phyloP scores from a whole-genome alignment of 2,113 vertebrate species.

The Psittacula cyanocephala region DNA sequence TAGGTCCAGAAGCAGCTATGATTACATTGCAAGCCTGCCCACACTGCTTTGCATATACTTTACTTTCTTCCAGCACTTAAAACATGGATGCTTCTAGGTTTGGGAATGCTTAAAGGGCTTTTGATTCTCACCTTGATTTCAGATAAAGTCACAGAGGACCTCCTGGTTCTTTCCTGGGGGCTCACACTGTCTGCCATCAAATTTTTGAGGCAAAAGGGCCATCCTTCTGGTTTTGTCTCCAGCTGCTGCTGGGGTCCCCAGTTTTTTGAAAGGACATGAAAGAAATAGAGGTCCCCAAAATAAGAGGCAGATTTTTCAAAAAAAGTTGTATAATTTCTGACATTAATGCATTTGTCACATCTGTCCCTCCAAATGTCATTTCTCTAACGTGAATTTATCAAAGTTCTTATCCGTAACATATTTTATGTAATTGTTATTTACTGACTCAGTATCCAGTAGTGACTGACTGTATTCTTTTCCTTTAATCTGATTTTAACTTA shows the following conservation, averaged over 20 bases:
- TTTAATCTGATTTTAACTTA: slow-evolving; percentile 13
- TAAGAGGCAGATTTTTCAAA: background rate
- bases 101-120: background rate
- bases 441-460: background rate
- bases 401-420: background rate
- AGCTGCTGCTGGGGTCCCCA: background rate
- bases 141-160: background rate
- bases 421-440: background rate
- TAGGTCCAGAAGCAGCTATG: too few relatives aligned
- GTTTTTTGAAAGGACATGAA: background rate
- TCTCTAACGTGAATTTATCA: background rate
- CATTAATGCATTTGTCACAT: background rate
- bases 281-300: background rate
- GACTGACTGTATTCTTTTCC: background rate
- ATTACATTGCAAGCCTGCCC: background rate
- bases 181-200: background rate
- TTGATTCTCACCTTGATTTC: background rate
- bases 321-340: background rate
- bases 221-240: background rate
- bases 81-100: background rate
- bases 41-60: background rate
- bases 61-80: background rate
- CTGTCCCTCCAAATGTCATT: background rate
- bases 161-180: background rate
- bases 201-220: background rate